Base-by-base conservation (phyloP, 2,888 invertebrate genomes). In the Thymelicus sylvestris region DNA sequence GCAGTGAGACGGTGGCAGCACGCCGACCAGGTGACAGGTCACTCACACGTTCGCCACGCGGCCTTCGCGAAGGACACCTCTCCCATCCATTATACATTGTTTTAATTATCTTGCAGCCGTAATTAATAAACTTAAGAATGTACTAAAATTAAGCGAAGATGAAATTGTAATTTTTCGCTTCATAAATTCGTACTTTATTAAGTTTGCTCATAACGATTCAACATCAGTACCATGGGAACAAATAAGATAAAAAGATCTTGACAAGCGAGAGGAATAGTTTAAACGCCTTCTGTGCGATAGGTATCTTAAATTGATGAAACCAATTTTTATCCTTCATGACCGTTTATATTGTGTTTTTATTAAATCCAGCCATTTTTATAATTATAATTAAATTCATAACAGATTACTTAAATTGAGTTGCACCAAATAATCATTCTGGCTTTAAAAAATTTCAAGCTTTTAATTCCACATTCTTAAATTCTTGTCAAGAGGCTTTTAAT, bases 51-150 rank as follows among this genome's bases (percentile, higher is more conserved):
- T 80, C 78, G 73, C 77, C 82, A 79, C 80, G 84, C 88, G 90
- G 89, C 91, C 90, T 90, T 90, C 86, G 78, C 77, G 85, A 89
- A 90, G 91, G 90, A 86, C 90, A 88, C 69, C 73, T 75, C 77
- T 78, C 76, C 79, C 74, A 80, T 80, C 80, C 79, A 80, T 80
- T 83, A 79, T 78, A 74, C 73, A 69, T 59, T 63, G 57, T 69
- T 69, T 64, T 64, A 63, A 69, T 69, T 69, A 64, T 48, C 48
- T 48, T 69, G 44, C 12, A 59, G 55, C 55, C 68, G 7, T 59
- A 47, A 64, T 64, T 69, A 69, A 70, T 60, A 65, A 64, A 44
- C 10, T 63, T 57, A 57, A 63, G 52, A 55, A 63, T 59, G 64
- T 64, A 59, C 47, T 59, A 64, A 69, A 62, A 64, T 60, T 57